phyloP scores from a whole-genome alignment of 2,888 invertebrate genomes.

The Platycheirus rosarum region DNA sequence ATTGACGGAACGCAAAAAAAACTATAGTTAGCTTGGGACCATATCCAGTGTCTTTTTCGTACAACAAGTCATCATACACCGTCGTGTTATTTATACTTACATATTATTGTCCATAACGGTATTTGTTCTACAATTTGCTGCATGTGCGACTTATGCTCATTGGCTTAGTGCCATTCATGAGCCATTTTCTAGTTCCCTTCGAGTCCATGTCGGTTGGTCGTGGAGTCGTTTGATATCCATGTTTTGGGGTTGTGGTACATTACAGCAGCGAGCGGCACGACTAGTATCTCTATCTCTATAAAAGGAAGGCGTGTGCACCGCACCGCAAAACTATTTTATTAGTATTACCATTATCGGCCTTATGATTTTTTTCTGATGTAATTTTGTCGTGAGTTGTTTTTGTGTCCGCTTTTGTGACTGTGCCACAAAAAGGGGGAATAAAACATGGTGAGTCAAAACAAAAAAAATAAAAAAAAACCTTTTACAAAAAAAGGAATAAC shows the following conservation, averaged over 20 bases:
- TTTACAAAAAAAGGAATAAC: slow-evolving; percentile 23
- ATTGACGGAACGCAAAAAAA: slow-evolving; percentile 9
- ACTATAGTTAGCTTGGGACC: slow-evolving; percentile 30
- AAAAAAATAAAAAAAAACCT: no score
- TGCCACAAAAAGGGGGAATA: slow-evolving; percentile 33
- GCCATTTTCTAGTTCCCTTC: slow-evolving; percentile 3
- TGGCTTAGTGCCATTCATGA: neutral
- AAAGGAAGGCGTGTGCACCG: slow-evolving; percentile 61
- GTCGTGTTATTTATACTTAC: slow-evolving; percentile 8
- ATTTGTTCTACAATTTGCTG: slow-evolving; percentile 50
- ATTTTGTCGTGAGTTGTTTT: slow-evolving; percentile 60
- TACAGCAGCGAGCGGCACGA: neutral
- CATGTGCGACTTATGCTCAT: slow-evolving; percentile 16
- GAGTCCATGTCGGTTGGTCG: neutral
- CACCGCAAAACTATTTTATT: slow-evolving; percentile 62
- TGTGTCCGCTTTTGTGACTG: slow-evolving; percentile 33
- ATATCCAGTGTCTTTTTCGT: slow-evolving; percentile 38
- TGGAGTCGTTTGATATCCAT: slow-evolving; percentile 20
- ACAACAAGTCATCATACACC: slow-evolving; percentile 18
- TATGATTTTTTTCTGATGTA: slow-evolving; percentile 46
- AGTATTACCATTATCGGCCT: slow-evolving; percentile 62
- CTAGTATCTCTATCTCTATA: slow-evolving; percentile 11
- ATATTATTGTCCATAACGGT: slow-evolving; percentile 43
- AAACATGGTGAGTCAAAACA: no score
- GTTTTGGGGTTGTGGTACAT: slow-evolving; percentile 22